phyloP scores from a whole-genome alignment of 2,888 invertebrate species.

The Trilocha varians region DNA sequence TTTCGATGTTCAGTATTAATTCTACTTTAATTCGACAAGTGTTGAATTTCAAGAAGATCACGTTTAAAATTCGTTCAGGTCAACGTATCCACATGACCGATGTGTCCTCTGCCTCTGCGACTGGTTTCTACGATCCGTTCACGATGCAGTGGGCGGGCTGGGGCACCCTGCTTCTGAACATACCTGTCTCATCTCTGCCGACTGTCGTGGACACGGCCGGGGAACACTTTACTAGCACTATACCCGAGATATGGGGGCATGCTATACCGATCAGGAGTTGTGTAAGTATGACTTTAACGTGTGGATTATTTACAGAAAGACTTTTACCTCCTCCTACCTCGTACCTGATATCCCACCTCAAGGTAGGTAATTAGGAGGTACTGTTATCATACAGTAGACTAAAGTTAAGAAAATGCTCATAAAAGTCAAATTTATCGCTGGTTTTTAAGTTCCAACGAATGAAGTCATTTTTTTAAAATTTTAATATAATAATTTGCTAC shows the following conservation, averaged over 20 bases:
- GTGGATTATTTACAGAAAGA: too few relatives aligned
- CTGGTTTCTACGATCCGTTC: slow-evolving; percentile 95
- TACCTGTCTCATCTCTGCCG: slow-evolving; percentile 85
- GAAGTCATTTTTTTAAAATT: too few relatives aligned
- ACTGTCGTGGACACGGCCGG: slow-evolving; percentile 84
- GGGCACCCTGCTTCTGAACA: slow-evolving; percentile 79
- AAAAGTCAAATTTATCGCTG: too few relatives aligned
- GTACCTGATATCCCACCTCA: too few relatives aligned
- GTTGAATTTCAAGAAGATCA: not conserved
- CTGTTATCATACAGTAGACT: too few relatives aligned
- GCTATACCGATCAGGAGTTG: slow-evolving; percentile 84
- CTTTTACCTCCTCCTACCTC: too few relatives aligned
- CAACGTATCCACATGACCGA: slow-evolving; percentile 83
- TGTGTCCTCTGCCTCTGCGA: slow-evolving; percentile 91
- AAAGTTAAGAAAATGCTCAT: too few relatives aligned
- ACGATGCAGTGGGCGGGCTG: slow-evolving; percentile 87
- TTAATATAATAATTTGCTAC: too few relatives aligned
- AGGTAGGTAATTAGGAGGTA: too few relatives aligned
- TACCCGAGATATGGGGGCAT: slow-evolving; percentile 79
- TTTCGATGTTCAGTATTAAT: too few relatives aligned
- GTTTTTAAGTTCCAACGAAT: too few relatives aligned
- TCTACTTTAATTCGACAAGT: not conserved
- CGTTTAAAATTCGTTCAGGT: slow-evolving; percentile 24
- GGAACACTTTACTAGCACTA: slow-evolving; percentile 79
- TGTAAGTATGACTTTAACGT: too few relatives aligned